Evolutionary conservation across 2,797 vertebrate species (phyloP), one percentile per base, ranked within the genome.

Genomic region (Halcyon badia): DNA sequence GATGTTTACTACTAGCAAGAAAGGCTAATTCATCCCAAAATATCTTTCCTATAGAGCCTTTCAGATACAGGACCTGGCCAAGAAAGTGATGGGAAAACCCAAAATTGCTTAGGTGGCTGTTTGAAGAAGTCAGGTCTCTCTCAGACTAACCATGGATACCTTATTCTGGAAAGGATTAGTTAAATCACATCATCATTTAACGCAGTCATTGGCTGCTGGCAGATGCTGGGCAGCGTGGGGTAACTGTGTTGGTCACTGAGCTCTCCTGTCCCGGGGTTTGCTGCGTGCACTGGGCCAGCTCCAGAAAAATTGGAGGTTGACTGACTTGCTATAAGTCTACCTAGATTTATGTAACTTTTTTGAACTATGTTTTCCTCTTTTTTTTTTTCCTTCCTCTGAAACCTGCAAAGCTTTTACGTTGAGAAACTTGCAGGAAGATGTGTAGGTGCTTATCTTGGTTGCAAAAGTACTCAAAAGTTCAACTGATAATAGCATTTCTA

Each of bases 321-420:
- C 26, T 48, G 68, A 26, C 22, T 35, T 28, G 17, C 14, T 72
- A 14, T 46, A 70, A 52, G 14, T n/a, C 28, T 48, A 6, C 13
- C 17, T 49, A 31, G 8, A 37, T n/a, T 76, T 17, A 16, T 85
- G 3, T 14, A 9, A 31, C n/a, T 62, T 85, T 78, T 49, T 30
- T 33, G 31, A 75, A 24, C 2, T 18, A 6, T 6, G 30, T 68
- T 61, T 49, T 2, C 42, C 42, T 20, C n/a, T 20, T 15, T 21
- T n/a, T 5, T 3, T 30, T 2, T 3, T 8, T 33, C 14, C 3
- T 3, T 1, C 1, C 15, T 25, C 44, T 68, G 28, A 19, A 39
- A 70, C 20, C 25, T 21, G 6, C 5, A 2, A 5, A 31, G 2
- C 30, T 85, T 92, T 91, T 42, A 28, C 58, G 83, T 86, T 2